Evolutionary conservation across 2,888 invertebrate species (phyloP).

Genomic region (Chaetoderma sp.): DNA sequence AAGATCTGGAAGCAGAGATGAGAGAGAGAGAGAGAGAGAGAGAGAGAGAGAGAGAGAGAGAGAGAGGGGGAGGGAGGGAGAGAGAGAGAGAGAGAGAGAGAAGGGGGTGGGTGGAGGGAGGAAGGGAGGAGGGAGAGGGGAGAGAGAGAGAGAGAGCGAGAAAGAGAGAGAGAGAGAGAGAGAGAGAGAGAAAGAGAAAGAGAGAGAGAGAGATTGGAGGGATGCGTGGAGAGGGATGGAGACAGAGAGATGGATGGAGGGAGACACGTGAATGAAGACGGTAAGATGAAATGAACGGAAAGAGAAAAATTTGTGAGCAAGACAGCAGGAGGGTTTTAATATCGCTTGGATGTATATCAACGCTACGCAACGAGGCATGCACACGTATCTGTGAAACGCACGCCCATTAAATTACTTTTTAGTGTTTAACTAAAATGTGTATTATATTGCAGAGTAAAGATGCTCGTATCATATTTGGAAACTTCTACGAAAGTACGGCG

Average conservation of each 20-base stretch:
- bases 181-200: constrained; percentile 4
- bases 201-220: constrained; percentile 10
- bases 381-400: too few relatives aligned
- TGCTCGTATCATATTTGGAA: constrained; percentile 89
- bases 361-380: too few relatives aligned
- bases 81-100: constrained; percentile 14
- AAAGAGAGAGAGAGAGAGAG: neutral
- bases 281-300: too few relatives aligned
- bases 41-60: constrained; percentile 15
- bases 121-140: neutral
- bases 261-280: too few relatives aligned
- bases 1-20: too few relatives aligned
- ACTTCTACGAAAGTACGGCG: constrained; percentile 85
- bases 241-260: constrained; percentile 1
- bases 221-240: neutral
- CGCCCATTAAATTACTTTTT: too few relatives aligned
- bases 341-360: too few relatives aligned
- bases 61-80: constrained; percentile 13
- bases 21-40: constrained; percentile 3
- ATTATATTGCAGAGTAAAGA: constrained; percentile 86
- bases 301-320: too few relatives aligned
- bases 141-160: constrained; percentile 4
- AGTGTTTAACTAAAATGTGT: too few relatives aligned
- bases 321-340: too few relatives aligned
- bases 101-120: too few relatives aligned